Percentiles rank a stretch among this genome's conserved stretches.
Conservation (phyloP, 2,888 invertebrate species). For the Tupiocoris notatus region DNA sequence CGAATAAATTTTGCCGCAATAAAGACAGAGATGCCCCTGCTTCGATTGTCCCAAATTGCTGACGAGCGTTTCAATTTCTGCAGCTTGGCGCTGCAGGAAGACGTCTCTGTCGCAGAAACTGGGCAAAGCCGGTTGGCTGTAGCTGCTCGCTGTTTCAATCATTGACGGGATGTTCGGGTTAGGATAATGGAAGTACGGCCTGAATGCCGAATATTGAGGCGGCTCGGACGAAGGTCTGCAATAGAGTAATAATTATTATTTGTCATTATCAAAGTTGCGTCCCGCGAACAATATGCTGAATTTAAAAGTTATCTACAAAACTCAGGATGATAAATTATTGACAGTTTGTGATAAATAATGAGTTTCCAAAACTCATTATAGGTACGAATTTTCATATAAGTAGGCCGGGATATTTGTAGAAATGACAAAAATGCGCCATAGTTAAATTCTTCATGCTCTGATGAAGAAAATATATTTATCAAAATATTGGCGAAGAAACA, state of each 20-base stretch:
- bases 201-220: conserved; percentile 53
- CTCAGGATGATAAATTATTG: too few species aligned
- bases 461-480: too few species aligned
- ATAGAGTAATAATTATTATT: too few species aligned
- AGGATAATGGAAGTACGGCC: conserved; percentile 51
- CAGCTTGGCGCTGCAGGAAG: conserved; percentile 55
- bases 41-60: conserved; percentile 76
- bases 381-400: too few species aligned
- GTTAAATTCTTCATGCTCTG: too few species aligned
- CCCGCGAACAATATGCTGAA: too few species aligned
- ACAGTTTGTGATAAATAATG: too few species aligned
- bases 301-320: too few species aligned
- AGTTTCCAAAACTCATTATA: too few species aligned
- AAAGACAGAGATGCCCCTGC: conserved; percentile 83
- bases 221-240: conserved; percentile 47
- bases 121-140: conserved; percentile 2
- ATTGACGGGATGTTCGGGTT: conserved; percentile 10
- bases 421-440: background rate
- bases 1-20: conserved; percentile 94
- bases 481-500: too few species aligned
- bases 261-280: conserved; percentile 18
- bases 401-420: too few species aligned
- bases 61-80: conserved; percentile 72
- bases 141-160: conserved; percentile 18
- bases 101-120: conserved; percentile 1